phyloP scores from a whole-genome alignment of 2,113 vertebrate species.

The Pao palembangensis region DNA sequence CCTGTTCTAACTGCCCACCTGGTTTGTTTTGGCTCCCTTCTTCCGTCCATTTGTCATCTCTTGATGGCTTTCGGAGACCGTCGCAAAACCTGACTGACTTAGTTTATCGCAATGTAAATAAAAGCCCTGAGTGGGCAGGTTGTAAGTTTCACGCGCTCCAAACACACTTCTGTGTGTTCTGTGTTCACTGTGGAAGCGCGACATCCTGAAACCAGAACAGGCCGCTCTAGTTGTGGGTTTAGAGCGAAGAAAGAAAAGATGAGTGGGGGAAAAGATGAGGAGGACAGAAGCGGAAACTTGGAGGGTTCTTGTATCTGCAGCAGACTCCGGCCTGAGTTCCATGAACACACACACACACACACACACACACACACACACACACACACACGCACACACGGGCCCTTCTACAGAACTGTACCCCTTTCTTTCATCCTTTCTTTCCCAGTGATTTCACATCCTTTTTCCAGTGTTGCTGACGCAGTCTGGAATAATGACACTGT shows the following conservation, averaged over 20 bases:
- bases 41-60: too few relatives aligned
- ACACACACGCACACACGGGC: constrained; percentile 33
- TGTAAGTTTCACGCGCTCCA: too few relatives aligned
- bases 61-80: too few relatives aligned
- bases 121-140: too few relatives aligned
- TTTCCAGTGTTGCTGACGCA: constrained; percentile 69
- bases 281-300: not conserved
- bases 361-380: constrained; percentile 33
- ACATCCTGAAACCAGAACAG: too few relatives aligned
- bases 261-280: not conserved
- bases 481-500: constrained; percentile 70
- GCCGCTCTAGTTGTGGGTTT: not conserved
- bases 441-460: constrained; percentile 59
- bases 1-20: too few relatives aligned
- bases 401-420: constrained; percentile 20
- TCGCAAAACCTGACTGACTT: too few relatives aligned
- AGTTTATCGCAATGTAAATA: too few relatives aligned
- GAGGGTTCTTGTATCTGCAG: constrained; percentile 41
- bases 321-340: constrained; percentile 48
- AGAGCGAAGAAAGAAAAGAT: not conserved
- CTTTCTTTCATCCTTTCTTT: constrained; percentile 60
- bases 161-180: too few relatives aligned
- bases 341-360: constrained; percentile 28
- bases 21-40: too few relatives aligned
- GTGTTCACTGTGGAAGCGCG: too few relatives aligned